Base-by-base conservation (phyloP, 2,888 invertebrate genomes). In the Coleophora flavipennella region DNA sequence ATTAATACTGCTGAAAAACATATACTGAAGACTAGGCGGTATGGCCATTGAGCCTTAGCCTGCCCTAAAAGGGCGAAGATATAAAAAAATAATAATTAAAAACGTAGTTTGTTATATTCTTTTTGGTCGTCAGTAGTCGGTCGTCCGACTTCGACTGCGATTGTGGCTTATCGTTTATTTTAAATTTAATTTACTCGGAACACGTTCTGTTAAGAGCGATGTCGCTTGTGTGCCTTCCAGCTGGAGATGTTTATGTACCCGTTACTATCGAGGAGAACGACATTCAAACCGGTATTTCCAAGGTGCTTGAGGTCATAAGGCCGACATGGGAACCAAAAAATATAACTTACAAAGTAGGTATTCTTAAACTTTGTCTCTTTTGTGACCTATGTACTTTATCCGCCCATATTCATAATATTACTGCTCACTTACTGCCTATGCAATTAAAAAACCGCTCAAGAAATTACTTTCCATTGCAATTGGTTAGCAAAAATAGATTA, bases 341-440 rank as follows among this genome's bases (percentile, higher is more conserved):
- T 55, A 85, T 94, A 43, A 83, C 87, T 57, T 90, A 90, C 67
- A 93, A 93, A 90, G 94, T 94, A 83, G 50, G 41, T 41, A 9
- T 14, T 8, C 25, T 11, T 31, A 20, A 20, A 9, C 27, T 8
- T 27, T 27, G 28, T 8, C 28, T 27, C 2, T 1, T 2, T 27
- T 8, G 28, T 9, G 1, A 27, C 8, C 28, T 8, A 27, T 2
- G 28, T 10, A 9, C 8, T 9, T 27, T 10, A 8, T 9, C 10
- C 10, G 28, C 28, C 28, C 2, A 10, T 27, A 27, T 27, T 6
- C 8, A 2, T 8, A 2, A 2, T 27, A 9, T 27, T 27, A 9
- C 10, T 8, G 28, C 28, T 27, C 8, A 27, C 8, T 8, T 1
- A 9, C 8, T 6, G 27, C 27, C 7, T 8, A 27, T 1, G 8